Percentiles rank a stretch among this genome's conserved stretches.
These are phyloP conservation scores for Erinaceus europaeus DNA, from an alignment of 2,113 vertebrate genomes.

Conservation along the genomic window DNA sequence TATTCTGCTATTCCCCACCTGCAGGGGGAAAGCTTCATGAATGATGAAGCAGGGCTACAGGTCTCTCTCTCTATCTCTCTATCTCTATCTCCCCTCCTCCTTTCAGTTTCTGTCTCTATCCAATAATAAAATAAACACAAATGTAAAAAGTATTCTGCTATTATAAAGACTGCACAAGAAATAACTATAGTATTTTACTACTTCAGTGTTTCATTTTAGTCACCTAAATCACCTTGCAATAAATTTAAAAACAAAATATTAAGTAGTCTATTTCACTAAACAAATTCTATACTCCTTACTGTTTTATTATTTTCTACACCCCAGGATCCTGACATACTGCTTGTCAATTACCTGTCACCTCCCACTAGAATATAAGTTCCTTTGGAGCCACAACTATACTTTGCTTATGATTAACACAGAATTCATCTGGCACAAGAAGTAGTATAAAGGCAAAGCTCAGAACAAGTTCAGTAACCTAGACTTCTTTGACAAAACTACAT, in stretches of 20 bases:
- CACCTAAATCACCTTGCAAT: background rate
- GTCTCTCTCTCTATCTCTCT: too few relatives aligned
- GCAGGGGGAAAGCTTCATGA: too few relatives aligned
- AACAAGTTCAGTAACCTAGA: too few relatives aligned
- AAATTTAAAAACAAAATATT: background rate
- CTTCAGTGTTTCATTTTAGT: slow-evolving; percentile 12
- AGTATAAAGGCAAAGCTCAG: too few relatives aligned
- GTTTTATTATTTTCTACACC: background rate
- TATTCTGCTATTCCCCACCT: too few relatives aligned
- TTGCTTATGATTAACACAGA: background rate
- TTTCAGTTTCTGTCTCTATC: too few relatives aligned
- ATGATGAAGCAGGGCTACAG: too few relatives aligned
- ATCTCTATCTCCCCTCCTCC: too few relatives aligned
- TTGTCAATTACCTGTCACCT: background rate
- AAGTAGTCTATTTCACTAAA: background rate
- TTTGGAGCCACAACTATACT: background rate
- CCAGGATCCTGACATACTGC: background rate
- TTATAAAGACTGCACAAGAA: slow-evolving; percentile 1
- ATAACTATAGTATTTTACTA: slow-evolving; percentile 8
- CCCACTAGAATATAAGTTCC: background rate
- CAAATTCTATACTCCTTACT: background rate
- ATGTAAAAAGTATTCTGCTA: background rate
- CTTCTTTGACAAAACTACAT: too few relatives aligned
- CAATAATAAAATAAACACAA: too few relatives aligned
- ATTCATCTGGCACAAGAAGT: background rate